Conservation (phyloP, 2,113 vertebrate species). For the Hypocryptadius cinnamomeus region DNA sequence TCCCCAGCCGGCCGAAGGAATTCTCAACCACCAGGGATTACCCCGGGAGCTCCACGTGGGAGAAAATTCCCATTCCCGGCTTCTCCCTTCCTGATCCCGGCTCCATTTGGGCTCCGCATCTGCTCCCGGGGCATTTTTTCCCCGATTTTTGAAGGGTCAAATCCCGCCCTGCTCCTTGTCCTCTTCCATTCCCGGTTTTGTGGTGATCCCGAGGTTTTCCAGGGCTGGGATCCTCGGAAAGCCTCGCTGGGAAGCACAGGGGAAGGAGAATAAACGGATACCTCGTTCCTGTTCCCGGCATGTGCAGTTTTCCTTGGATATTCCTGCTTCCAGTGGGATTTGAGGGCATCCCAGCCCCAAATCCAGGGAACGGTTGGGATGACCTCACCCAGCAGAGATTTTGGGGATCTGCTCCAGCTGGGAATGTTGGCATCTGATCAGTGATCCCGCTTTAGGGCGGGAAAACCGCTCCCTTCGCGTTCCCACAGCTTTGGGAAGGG, state of each 20-base stretch:
- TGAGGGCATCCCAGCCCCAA: fast-evolving
- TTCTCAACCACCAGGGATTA: background rate
- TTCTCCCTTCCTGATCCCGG: background rate
- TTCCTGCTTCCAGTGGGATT: fast-evolving
- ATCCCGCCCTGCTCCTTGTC: fast-evolving
- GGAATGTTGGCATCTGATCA: background rate
- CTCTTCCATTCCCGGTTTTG: fast-evolving
- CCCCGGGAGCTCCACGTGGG: fast-evolving
- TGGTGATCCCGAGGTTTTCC: background rate
- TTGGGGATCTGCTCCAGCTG: background rate
- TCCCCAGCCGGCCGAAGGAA: background rate
- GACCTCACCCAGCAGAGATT: background rate
- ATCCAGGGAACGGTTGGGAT: background rate
- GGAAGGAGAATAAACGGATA: background rate
- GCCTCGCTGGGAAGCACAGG: fast-evolving
- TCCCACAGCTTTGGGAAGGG: background rate
- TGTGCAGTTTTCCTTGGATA: background rate
- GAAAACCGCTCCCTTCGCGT: background rate
- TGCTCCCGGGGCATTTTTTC: fast-evolving
- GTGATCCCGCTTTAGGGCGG: fast-evolving
- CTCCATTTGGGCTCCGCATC: fast-evolving
- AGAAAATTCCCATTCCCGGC: background rate
- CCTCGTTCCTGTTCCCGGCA: fast-evolving
- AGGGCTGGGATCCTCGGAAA: background rate
- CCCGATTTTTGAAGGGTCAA: background rate